Base-by-base conservation (phyloP, 2,888 invertebrate species). In the Patella caerulea region DNA sequence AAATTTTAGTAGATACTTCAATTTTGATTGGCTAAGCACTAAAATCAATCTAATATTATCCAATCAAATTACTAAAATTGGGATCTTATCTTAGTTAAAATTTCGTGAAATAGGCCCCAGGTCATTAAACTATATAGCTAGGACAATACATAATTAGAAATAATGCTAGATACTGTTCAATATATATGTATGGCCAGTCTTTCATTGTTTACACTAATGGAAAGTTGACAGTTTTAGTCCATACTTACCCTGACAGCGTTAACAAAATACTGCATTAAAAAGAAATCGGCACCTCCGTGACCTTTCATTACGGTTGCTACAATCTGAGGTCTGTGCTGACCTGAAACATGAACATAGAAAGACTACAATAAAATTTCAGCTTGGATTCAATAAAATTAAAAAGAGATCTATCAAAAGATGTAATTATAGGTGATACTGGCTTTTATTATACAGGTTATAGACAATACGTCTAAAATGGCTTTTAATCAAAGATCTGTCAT, bases 201-300 rank as follows among this genome's bases (percentile, higher is more conserved):
- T 34, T 34, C 7, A 34, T 5, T 34, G 34, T 34, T 34, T 34
- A 5, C 34, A 34, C 34, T 5, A 71, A 71, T 17, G 17, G 24
- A 24, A 34, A 34, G 34, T 34, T 34, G 34, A 5, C 34, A 34
- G 34, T 75, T 73, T 54, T 15, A 24, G 29, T 0, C 7, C n/a
- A 29, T 59, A 73, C 83, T 80, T 83, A 90, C 90, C 78, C 81
- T 79, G 9, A 89, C 71, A 12, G 90, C 87, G 19, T 86, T 80
- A 17, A 91, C 83, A 82, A 91, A 91, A 9, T 89, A 78, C 56
- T 89, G 80, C 78, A 91, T 86, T 5, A 88, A 81, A 70, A 84
- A 85, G 78, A 82, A 90, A 79, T 91, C 91, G 2, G 90, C 90
- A 2, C 90, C 90, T 11, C 89, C 89, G 79, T 91, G 91, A 17